These are phyloP conservation scores for Galbula dea DNA, from an alignment of 2,113 vertebrate genomes.

Conservation along the genomic window DNA sequence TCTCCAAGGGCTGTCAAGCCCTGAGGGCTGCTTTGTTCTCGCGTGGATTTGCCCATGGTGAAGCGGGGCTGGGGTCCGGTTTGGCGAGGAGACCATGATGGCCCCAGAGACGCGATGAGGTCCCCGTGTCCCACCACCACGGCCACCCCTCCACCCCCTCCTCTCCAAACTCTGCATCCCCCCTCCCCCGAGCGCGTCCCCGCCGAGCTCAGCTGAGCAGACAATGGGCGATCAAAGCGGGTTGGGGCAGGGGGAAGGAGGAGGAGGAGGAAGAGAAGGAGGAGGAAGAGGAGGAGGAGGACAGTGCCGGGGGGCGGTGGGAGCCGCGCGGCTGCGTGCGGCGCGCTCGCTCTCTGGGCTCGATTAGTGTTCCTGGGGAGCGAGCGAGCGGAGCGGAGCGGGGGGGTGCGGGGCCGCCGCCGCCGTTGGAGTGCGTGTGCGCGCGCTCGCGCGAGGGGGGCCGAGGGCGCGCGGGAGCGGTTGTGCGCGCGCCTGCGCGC, in stretches of 20 bases:
- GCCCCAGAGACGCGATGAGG: too few relatives aligned
- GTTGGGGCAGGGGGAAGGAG: background rate
- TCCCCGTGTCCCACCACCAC: too few relatives aligned
- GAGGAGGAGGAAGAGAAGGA: background rate
- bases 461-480: background rate
- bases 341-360: constrained; percentile 30
- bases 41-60: too few relatives aligned
- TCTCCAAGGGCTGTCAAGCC: background rate
- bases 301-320: background rate
- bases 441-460: background rate
- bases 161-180: background rate
- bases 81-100: too few relatives aligned
- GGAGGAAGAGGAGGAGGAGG: background rate
- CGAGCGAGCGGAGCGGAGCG: constrained; percentile 9
- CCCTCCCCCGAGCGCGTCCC: background rate
- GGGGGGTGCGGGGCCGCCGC: constrained; percentile 6
- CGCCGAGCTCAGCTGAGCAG: constrained; percentile 46
- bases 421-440: background rate
- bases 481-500: background rate
- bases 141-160: too few relatives aligned
- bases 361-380: constrained; percentile 57
- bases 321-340: background rate
- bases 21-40: background rate
- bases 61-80: too few relatives aligned
- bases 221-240: constrained; percentile 55